These are phyloP conservation scores for Drosophila buzzatii DNA, from an alignment of 2,888 invertebrate species.

Conservation along the genomic window DNA sequence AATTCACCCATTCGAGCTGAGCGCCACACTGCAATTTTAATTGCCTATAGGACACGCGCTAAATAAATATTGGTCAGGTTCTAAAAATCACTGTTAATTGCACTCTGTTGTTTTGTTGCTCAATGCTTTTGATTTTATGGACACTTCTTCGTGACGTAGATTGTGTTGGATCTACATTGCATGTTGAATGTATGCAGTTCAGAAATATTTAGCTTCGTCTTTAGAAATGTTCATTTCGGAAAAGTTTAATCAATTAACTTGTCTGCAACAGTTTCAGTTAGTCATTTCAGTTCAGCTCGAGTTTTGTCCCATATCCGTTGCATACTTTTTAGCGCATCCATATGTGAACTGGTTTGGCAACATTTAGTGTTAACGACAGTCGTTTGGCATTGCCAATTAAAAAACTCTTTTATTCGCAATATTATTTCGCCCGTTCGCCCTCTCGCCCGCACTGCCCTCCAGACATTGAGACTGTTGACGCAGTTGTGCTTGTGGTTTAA, in stretches of 20 bases:
- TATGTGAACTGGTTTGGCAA: neutral
- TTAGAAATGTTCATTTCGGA: neutral
- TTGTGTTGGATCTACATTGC: neutral
- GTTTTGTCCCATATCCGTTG: constrained; percentile 24
- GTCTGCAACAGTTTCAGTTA: neutral
- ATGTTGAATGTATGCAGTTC: neutral
- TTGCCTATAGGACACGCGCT: constrained; percentile 33
- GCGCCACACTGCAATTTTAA: constrained; percentile 52
- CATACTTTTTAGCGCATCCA: constrained; percentile 25
- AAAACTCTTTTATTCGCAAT: constrained; percentile 63
- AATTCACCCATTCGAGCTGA: constrained; percentile 27
- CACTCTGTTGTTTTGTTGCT: constrained; percentile 66
- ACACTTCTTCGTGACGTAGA: neutral
- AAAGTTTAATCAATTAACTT: neutral
- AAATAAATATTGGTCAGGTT: constrained; percentile 64
- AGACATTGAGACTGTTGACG: constrained; percentile 12
- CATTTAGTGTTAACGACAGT: constrained; percentile 22
- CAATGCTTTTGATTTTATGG: constrained; percentile 35
- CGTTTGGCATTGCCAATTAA: constrained; percentile 61
- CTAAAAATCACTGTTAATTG: constrained; percentile 76
- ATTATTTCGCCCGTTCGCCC: constrained; percentile 38
- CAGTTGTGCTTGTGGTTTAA: constrained; percentile 41
- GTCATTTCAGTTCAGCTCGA: neutral
- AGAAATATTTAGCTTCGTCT: neutral
- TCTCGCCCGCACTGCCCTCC: constrained; percentile 18